Base-by-base conservation (phyloP, 1,140 invertebrate genomes). In the Pseudomyrmex dendroicus region DNA sequence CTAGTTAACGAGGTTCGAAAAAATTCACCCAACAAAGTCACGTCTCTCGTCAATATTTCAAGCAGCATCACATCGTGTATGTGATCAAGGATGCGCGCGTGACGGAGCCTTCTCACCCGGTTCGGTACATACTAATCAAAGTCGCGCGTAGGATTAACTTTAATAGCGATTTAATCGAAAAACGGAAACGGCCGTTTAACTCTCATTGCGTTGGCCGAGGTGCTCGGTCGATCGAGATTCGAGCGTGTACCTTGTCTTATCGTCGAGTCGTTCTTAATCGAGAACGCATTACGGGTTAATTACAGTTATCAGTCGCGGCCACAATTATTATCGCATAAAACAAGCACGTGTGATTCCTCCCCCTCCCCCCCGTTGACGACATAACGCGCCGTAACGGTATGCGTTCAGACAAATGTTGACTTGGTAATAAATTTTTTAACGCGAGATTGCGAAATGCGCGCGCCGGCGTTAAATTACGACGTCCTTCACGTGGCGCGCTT, bases 91-190 rank as follows among this genome's bases (percentile, higher is more conserved):
- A 80, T 72, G 22, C 4, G 5, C 66, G 44, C 20, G 54, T 57
- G 64, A 59, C 44, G 64, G 2, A 13, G 20, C 15, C 52, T 70
- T 72, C 76, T 80, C 76, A 35, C 66, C 44, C 54, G 63, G 62
- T 48, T 59, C 22, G 66, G n/a, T 61, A 80, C 76, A 59, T 80
- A 50, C 66, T 80, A 80, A 80, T 80, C 76, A 80, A 20, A 70
- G 66, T 50, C 66, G 76, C 54, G 76, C 44, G 20, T 70, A 80
- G 44, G 66, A 72, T 80, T 59, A 72, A 72, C 66, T 80, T 35
- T 80, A 72, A 80, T 80, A 72, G 76, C 66, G 15, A 80, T 80
- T 80, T 80, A 80, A 80, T 80, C 76, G 76, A 50, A 72, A 80
- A 80, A n/a, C 66, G 76, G 76, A 80, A 80, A 80, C 66, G 66